Evolutionary conservation across 2,797 vertebrate genomes (phyloP), one percentile per base, ranked within the genome.

Genomic region (Leptodactylus fallax): DNA sequence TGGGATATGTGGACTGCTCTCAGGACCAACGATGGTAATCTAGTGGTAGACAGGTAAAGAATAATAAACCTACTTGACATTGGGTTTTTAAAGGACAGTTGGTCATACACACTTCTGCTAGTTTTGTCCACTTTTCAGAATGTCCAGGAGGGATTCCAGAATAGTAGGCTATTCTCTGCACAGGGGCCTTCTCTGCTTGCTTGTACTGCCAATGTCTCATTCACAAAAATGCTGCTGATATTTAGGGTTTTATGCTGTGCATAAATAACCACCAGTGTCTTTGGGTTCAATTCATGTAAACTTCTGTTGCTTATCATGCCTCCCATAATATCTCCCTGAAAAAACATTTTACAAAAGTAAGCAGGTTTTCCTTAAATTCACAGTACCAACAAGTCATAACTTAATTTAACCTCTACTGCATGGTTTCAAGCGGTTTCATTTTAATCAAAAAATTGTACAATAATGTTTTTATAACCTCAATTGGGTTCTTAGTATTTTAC

Each of bases 1-100:
- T 99, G 98, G 98, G 98, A 99, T 92, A 99, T 99, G 97, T 99
- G 98, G 98, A 96, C 97, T 0, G 94, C 92, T 0, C 88, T 99
- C 60, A 94, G 97, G 91, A 96, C 95, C 88, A 99, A 99, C 0
- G 97, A 99, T 0, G 97, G 98, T 49, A 98, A 99, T 91, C 92
- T 99, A 1, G 96, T 99, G 0, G 85, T 97, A 79, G 98, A 98
- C 96, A 98, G 98, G 98, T 98, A 88, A 1, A 2, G 6, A 0
- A 81, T 23, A 60, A 3, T 56, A 2, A 67, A 27, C 19, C 1
- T 49, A 16, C 7, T 49, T 81, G 23, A 9, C 77, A 27, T 16
- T 27, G 16, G 16, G 27, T 80, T n/a, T 7, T 0, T 55, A 45
- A 4, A 72, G 69, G 36, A 47, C 16, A 72, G 7, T 19, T 14